Base-by-base conservation (phyloP, 2,113 vertebrate genomes). In the Megaleporinus macrocephalus region DNA sequence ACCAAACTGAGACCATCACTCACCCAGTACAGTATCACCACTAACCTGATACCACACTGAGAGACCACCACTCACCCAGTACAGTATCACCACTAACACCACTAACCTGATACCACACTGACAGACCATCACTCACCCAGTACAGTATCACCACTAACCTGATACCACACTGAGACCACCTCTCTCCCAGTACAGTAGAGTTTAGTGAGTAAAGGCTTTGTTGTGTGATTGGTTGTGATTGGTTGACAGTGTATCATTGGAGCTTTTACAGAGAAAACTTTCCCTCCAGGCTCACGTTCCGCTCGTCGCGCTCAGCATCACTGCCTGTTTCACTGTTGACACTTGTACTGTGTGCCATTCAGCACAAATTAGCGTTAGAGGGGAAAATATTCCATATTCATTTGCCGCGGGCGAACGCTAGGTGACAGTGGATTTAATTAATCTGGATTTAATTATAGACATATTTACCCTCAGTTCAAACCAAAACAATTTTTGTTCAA, bases 351-450 rank as follows among this genome's bases (percentile, higher is more conserved):
- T 65, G 59, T 4, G 15, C 12, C n/a, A 11, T 16, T 65, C 15
- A 30, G 62, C 62, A 65, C 62, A 65, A 65, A 65, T 65, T 20
- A 16, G 16, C 18, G 18, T 68, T 33, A 68, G 16, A 30, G 6
- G 30, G 30, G 2, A 36, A 36, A 36, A 36, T 16, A 68, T 30
- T 68, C 20, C 16, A 22, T 33, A 36, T 68, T 30, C 30, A 33
- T 68, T 68, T 22, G 18, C 63, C 63, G 29, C 33, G 63, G 63
- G 63, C 63, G 29, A 66, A 11, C 9, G 29, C 63, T 33, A 33
- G 63, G 63, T 4, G 27, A 66, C 76, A 16, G 41, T 53, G 59
- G 16, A 30, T 51, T 63, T 51, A 77, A 77, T 77, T 51, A 47
- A 77, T 65, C 41, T 30, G 61, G 26, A 16, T 11, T 14, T 66